A percentile compares a stretch with the other conserved stretches of the same genome.
Evolutionary conservation across 2,888 invertebrate species (phyloP).

Genomic region (Eueremaeus valkanovi): DNA sequence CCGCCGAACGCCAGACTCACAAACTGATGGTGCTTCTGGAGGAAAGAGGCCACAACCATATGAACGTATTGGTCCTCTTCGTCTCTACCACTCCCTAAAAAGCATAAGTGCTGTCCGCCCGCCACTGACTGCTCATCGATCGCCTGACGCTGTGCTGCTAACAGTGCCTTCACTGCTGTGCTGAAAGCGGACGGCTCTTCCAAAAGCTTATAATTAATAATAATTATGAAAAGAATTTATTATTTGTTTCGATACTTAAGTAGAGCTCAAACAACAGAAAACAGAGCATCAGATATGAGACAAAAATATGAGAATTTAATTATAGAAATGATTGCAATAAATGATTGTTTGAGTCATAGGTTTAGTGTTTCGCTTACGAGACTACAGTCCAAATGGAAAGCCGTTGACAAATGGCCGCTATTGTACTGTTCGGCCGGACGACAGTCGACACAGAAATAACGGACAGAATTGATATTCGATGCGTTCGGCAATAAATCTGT

Average conservation of each 20-base stretch:
- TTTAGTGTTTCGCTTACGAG: conserved; percentile 57
- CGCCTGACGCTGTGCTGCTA: conserved; percentile 80
- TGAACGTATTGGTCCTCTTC: conserved; percentile 94
- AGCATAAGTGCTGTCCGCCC: conserved; percentile 58
- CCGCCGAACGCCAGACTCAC: conserved; percentile 90
- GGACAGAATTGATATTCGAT: conserved; percentile 54
- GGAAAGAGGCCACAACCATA: conserved; percentile 96
- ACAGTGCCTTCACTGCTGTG: conserved; percentile 88
- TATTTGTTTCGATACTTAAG: neutral
- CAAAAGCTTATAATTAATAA: conserved; percentile 65
- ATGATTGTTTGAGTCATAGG: neutral
- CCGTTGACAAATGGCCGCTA: conserved; percentile 91
- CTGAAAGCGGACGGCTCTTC: conserved; percentile 92
- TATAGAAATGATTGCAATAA: neutral
- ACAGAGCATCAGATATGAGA: neutral
- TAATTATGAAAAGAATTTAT: neutral
- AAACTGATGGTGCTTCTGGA: conserved; percentile 87
- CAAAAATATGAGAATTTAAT: conserved; percentile 20
- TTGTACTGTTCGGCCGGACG: conserved; percentile 95
- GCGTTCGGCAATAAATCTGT: conserved; percentile 67
- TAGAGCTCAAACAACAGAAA: neutral
- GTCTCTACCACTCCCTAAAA: conserved; percentile 83
- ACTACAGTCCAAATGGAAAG: conserved; percentile 95
- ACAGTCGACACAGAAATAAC: conserved; percentile 95
- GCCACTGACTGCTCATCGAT: conserved; percentile 71